Percentiles rank a stretch among this genome's conserved stretches.
phyloP scores from a whole-genome alignment of 2,888 invertebrate genomes.

The Hyles lineata region DNA sequence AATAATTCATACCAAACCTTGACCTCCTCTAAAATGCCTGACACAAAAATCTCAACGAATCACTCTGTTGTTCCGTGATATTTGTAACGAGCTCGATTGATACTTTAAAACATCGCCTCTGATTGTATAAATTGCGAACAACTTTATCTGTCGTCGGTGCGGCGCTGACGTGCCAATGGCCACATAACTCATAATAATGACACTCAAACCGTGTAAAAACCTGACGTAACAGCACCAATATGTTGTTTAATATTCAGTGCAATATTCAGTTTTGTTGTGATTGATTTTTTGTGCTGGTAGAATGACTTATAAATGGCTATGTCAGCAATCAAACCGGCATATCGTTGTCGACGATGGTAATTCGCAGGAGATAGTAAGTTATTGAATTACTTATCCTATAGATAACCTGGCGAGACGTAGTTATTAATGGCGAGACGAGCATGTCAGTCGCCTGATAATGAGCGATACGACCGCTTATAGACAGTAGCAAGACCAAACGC shows the following conservation, averaged over 20 bases:
- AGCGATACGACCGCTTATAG: no score
- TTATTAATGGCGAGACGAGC: no score
- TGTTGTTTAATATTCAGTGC: background rate
- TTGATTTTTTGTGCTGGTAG: background rate
- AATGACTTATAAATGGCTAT: no score
- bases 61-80: background rate
- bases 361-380: no score
- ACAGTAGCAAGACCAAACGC: no score
- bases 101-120: conserved; percentile 11
- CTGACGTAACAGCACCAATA: background rate
- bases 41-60: conserved; percentile 8
- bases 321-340: no score
- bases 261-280: background rate
- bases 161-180: conserved; percentile 19
- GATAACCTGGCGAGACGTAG: no score
- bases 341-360: no score
- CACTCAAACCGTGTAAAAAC: conserved; percentile 21
- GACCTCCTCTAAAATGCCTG: background rate
- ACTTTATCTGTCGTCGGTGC: conserved; percentile 6
- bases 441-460: no score
- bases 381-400: no score
- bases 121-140: conserved; percentile 23
- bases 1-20: background rate
- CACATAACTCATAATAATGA: conserved; percentile 27
- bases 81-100: conserved; percentile 25